Percentiles rank a stretch among this genome's conserved stretches.
These are phyloP conservation scores for Pipistrellus kuhlii DNA, from an alignment of 2,797 vertebrate species.

Conservation along the genomic window DNA sequence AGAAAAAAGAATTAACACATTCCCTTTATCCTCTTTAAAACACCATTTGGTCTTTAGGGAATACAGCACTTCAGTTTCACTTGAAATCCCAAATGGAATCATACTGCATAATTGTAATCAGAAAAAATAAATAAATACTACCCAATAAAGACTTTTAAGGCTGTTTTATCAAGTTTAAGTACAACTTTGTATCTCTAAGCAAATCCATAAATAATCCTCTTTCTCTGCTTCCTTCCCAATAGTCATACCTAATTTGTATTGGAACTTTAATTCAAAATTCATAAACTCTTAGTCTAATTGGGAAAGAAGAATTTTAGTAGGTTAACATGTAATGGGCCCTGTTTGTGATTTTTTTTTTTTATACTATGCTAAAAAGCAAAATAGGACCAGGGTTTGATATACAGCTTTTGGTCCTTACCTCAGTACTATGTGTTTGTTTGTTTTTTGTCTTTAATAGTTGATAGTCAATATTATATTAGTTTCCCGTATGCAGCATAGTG, in stretches of 20 bases:
- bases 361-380: constrained; percentile 48
- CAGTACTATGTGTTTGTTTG: neutral
- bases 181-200: constrained; percentile 61
- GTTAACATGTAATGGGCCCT: constrained; percentile 17
- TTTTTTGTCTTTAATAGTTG: neutral
- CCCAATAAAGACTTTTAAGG: constrained; percentile 38
- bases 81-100: constrained; percentile 75
- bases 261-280: constrained; percentile 45
- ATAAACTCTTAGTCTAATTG: constrained; percentile 55
- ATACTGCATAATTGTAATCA: constrained; percentile 66
- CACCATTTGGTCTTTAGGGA: constrained; percentile 76
- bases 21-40: constrained; percentile 13
- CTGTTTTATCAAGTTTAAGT: constrained; percentile 61
- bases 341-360: constrained; percentile 61
- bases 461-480: neutral
- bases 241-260: constrained; percentile 3
- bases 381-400: neutral
- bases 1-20: no score
- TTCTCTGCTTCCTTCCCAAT: neutral
- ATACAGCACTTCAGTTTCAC: constrained; percentile 74
- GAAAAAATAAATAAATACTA: constrained; percentile 65
- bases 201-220: neutral
- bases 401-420: constrained; percentile 28
- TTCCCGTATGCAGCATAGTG: neutral
- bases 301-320: constrained; percentile 1